Conservation (phyloP, 2,888 invertebrate species). For the Phania funesta region DNA sequence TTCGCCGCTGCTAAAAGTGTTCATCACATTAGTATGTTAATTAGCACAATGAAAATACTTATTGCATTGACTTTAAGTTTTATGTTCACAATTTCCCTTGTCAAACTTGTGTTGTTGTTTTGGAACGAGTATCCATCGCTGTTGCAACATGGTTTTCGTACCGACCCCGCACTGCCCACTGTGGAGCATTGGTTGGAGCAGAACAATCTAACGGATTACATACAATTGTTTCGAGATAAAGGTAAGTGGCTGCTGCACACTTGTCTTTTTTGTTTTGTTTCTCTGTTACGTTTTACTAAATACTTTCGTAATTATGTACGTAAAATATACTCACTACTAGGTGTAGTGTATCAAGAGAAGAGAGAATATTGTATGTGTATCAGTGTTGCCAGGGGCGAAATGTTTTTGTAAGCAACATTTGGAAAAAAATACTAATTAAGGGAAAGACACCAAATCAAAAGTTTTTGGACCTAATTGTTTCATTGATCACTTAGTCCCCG, state of each 20-base stretch:
- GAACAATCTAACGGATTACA: constrained; percentile 86
- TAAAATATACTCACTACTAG: too few species aligned
- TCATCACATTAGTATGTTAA: constrained; percentile 74
- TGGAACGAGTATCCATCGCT: constrained; percentile 77
- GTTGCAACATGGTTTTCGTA: constrained; percentile 57
- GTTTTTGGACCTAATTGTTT: too few species aligned
- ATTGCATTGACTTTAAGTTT: constrained; percentile 81
- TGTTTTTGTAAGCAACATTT: too few species aligned
- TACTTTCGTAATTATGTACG: too few species aligned
- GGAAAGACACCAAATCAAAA: too few species aligned
- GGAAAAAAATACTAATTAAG: too few species aligned
- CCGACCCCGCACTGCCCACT: constrained; percentile 81
- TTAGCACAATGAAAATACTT: constrained; percentile 80
- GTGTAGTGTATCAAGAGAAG: too few species aligned
- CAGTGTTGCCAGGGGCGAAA: too few species aligned
- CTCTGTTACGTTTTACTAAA: background rate
- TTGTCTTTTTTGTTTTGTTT: background rate
- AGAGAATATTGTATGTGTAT: too few species aligned
- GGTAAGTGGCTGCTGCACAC: constrained; percentile 82
- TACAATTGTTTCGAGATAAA: constrained; percentile 86
- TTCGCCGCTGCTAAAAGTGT: background rate
- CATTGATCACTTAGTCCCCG: too few species aligned
- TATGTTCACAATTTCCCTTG: constrained; percentile 81
- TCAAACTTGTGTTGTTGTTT: constrained; percentile 81
- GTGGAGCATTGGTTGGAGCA: constrained; percentile 89